Conservation (phyloP, 2,888 invertebrate genomes). For the Cheilosia urbana region DNA sequence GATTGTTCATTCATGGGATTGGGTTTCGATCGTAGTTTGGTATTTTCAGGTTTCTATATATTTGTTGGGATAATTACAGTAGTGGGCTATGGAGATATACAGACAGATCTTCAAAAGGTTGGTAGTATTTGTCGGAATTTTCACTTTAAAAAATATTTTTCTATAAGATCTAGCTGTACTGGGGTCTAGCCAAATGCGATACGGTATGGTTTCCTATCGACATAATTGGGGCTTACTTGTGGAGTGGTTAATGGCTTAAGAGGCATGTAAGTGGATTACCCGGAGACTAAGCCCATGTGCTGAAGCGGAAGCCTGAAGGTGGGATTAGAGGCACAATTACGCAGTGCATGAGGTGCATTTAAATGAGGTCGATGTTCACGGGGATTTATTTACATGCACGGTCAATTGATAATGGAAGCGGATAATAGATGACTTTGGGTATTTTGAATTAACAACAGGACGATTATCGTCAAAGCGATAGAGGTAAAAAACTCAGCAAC, state of each 20-base stretch:
- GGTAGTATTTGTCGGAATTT: constrained; percentile 23
- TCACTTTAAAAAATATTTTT: no score
- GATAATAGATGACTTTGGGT: no score
- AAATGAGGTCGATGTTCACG: no score
- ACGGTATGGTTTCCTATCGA: constrained; percentile 20
- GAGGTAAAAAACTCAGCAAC: no score
- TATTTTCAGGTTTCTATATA: constrained; percentile 28
- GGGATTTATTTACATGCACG: no score
- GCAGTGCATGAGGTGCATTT: no score
- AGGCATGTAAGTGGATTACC: neutral
- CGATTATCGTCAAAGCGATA: no score
- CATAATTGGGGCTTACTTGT: constrained; percentile 37
- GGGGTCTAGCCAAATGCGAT: constrained; percentile 49
- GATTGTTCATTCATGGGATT: constrained; percentile 60
- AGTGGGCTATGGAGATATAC: constrained; percentile 52
- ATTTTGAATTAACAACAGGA: no score
- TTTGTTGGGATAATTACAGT: constrained; percentile 62
- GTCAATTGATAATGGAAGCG: no score
- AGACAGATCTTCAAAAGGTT: constrained; percentile 42
- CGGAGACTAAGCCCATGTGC: neutral
- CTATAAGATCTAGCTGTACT: neutral
- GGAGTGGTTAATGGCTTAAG: neutral
- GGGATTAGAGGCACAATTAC: no score
- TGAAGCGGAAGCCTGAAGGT: no score
- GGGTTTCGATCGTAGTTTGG: constrained; percentile 29